A percentile compares a stretch with the other conserved stretches of the same genome.
These are phyloP conservation scores for Drosophila azteca DNA, from an alignment of 1,140 invertebrate genomes.

Conservation along the genomic window DNA sequence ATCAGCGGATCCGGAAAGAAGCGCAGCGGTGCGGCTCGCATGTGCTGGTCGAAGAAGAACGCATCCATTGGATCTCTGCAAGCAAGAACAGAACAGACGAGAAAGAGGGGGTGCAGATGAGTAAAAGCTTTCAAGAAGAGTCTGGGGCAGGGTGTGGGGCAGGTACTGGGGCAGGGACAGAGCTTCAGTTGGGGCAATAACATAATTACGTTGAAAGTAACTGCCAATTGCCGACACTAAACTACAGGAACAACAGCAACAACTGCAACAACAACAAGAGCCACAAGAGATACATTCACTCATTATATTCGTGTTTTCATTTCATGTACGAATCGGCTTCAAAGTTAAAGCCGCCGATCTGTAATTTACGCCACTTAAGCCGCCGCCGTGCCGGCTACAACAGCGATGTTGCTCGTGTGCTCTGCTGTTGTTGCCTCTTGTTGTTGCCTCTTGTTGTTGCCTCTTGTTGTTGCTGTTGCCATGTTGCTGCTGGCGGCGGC, in stretches of 20 bases:
- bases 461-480: slow-evolving; percentile 42
- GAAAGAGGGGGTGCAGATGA: not conserved
- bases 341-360: slow-evolving; percentile 83
- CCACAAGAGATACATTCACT: slow-evolving; percentile 61
- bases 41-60: slow-evolving; percentile 88
- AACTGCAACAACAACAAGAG: slow-evolving; percentile 55
- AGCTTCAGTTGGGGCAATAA: slow-evolving; percentile 36
- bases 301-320: slow-evolving; percentile 84
- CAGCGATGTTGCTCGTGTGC: slow-evolving; percentile 45
- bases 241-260: slow-evolving; percentile 66
- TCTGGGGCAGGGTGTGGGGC: not conserved
- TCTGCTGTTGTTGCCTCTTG: slow-evolving; percentile 33
- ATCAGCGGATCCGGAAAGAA: slow-evolving; percentile 85
- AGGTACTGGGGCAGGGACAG: slow-evolving; percentile 24
- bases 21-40: slow-evolving; percentile 86
- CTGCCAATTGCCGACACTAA: slow-evolving; percentile 75
- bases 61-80: slow-evolving; percentile 87
- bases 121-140: too few relatives aligned
- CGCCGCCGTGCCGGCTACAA: slow-evolving; percentile 77
- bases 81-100: not conserved
- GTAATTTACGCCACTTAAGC: slow-evolving; percentile 83
- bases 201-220: slow-evolving; percentile 64
- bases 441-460: slow-evolving; percentile 30
- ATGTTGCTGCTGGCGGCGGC: slow-evolving; percentile 46
- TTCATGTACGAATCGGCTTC: slow-evolving; percentile 83